phyloP scores from a whole-genome alignment of 2,113 vertebrate species.

The Herpetotheres cachinnans region DNA sequence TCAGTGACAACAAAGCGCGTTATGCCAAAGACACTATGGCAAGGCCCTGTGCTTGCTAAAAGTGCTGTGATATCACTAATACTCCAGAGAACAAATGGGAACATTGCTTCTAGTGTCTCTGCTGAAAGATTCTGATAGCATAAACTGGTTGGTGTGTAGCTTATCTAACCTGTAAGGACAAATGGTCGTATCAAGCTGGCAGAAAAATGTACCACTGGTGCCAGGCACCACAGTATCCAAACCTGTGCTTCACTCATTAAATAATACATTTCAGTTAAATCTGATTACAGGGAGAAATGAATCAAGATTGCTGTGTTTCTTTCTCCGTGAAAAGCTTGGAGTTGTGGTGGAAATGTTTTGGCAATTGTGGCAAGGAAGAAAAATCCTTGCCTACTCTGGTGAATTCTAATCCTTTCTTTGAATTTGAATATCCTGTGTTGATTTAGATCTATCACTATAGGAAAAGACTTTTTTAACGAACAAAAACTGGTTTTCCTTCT shows the following conservation, averaged over 20 bases:
- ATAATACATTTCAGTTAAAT: background rate
- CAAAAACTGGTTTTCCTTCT: background rate
- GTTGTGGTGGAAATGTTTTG: background rate
- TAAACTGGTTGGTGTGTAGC: background rate
- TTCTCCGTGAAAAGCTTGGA: background rate
- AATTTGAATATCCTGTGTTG: background rate
- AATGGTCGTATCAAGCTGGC: background rate
- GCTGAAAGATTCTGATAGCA: background rate
- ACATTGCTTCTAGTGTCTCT: background rate
- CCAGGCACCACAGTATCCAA: background rate
- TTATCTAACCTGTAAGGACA: background rate
- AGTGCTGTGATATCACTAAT: background rate
- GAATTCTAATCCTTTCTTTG: background rate
- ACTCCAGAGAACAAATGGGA: background rate
- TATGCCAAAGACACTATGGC: background rate
- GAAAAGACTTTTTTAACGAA: background rate
- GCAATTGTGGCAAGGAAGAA: background rate
- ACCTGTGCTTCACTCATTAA: background rate
- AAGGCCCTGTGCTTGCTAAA: background rate
- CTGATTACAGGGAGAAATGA: background rate
- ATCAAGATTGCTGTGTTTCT: background rate
- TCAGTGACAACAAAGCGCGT: background rate
- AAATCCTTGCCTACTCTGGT: background rate
- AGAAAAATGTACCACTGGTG: accelerated
- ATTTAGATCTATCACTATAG: background rate